Base-by-base conservation (phyloP, 2,888 invertebrate genomes). In the Sphaerophoria rueppellii region DNA sequence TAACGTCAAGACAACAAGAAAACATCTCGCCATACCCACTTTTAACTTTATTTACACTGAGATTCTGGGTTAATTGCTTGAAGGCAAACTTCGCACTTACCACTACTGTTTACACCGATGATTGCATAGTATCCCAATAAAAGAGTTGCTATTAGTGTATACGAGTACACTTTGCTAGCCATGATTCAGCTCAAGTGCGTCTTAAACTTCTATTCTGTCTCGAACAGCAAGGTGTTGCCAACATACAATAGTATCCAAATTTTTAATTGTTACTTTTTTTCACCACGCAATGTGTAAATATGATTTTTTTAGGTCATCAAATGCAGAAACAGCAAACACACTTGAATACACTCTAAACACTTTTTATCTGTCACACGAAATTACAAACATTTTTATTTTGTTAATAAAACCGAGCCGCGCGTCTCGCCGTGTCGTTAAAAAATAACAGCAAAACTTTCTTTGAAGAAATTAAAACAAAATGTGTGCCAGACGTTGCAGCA, bases 51-150 rank as follows among this genome's bases (percentile, higher is more conserved):
- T 50, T 57, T 57, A 52, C 32, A 67, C 16, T 52, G 14, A 11
- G 24, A 40, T 77, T 67, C 54, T 76, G 55, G 80, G 75, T 69
- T 80, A 80, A 83, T 72, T 67, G 67, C 80, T 72, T 24, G 75
- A 43, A 69, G 71, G 6, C 63, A 58, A 24, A 77, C 60, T 46
- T 79, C 58, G 40, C 65, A 74, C 85, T 85, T 81, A 85, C 85
- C 85, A 81, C 67, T 85, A 55, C 85, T 77, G 63, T 71, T 72
- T 52, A 81, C 85, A 43, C 85, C 85, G 65, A 73, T 70, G 46
- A 73, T 81, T 81, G 76, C 74, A 81, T 81, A 77, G 85, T 85
- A 85, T 85, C 85, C 85, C 76, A 85, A 81, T 67, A 67, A 9
- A 58, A 85, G 70, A 69, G 70, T 76, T 43, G 81, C 73, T 77